These are phyloP conservation scores for Agrilus planipennis DNA, from an alignment of 1,140 invertebrate species.

Conservation along the genomic window DNA sequence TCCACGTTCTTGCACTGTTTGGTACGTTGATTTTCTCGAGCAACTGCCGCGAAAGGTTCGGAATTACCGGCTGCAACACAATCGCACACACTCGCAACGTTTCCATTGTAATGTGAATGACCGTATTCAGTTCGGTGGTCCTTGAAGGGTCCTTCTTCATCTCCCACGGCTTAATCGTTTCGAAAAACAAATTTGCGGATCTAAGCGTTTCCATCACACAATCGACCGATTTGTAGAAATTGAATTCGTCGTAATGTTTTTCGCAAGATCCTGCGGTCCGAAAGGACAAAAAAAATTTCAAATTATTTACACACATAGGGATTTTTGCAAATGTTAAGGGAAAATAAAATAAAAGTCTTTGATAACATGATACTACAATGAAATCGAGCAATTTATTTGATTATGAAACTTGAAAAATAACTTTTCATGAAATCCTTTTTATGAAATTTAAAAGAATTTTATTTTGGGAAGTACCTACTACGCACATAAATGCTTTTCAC, in stretches of 20 bases:
- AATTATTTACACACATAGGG: no score
- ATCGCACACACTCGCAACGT: slow-evolving; percentile 64
- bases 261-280: slow-evolving; percentile 42
- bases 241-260: slow-evolving; percentile 58
- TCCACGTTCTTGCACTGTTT: slow-evolving; percentile 39
- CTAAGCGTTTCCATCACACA: slow-evolving; percentile 59
- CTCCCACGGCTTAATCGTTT: slow-evolving; percentile 78
- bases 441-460: no score
- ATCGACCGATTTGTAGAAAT: slow-evolving; percentile 79
- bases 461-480: no score
- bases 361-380: no score
- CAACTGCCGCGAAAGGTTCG: slow-evolving; percentile 51
- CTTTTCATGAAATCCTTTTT: no score
- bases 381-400: no score
- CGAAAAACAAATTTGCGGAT: slow-evolving; percentile 74
- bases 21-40: slow-evolving; percentile 54
- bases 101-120: slow-evolving; percentile 77
- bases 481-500: no score
- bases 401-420: no score
- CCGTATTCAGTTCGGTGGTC: slow-evolving; percentile 48
- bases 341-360: no score
- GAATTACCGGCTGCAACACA: slow-evolving; percentile 75
- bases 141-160: slow-evolving; percentile 44
- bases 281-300: slow-evolving; percentile 8
- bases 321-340: no score